Evolutionary conservation across 2,888 invertebrate genomes (phyloP).

Genomic region (Frankliniella intonsa): DNA sequence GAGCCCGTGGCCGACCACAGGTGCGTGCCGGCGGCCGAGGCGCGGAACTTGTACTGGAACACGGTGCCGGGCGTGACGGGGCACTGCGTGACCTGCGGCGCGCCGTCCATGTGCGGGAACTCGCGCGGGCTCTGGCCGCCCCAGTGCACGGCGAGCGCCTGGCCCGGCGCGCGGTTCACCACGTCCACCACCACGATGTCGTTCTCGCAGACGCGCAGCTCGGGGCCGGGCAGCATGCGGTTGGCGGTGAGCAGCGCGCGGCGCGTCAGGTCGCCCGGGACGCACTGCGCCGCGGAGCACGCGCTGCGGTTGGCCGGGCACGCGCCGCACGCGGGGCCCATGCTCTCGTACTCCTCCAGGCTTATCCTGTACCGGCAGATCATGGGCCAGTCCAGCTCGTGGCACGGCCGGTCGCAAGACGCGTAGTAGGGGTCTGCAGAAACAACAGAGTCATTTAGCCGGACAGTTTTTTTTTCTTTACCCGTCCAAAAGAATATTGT

Average conservation of each 20-base stretch:
- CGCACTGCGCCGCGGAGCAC: constrained; percentile 59
- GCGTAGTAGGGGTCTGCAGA: constrained; percentile 67
- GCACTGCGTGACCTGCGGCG: constrained; percentile 48
- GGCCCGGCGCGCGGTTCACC: constrained; percentile 47
- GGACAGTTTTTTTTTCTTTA: too few species aligned
- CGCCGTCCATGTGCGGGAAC: constrained; percentile 49
- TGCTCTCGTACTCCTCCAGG: constrained; percentile 66
- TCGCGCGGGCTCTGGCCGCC: constrained; percentile 48
- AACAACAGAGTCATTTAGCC: too few species aligned
- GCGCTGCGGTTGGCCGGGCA: constrained; percentile 59
- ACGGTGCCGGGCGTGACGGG: constrained; percentile 46
- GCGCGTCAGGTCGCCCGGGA: constrained; percentile 55
- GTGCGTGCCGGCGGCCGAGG: constrained; percentile 46
- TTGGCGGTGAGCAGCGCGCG: constrained; percentile 64
- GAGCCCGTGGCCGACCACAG: constrained; percentile 53
- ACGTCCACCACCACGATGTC: constrained; percentile 51
- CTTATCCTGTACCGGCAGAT: constrained; percentile 71
- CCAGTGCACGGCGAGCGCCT: constrained; percentile 52
- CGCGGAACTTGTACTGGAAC: constrained; percentile 48
- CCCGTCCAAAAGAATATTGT: background rate
- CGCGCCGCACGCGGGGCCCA: constrained; percentile 63
- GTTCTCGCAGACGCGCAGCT: constrained; percentile 63
- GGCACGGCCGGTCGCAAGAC: constrained; percentile 71
- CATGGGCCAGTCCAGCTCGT: constrained; percentile 72
- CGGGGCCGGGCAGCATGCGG: constrained; percentile 62